These are phyloP conservation scores for Ladona fulva DNA, from an alignment of 1,140 invertebrate genomes.

Conservation along the genomic window DNA sequence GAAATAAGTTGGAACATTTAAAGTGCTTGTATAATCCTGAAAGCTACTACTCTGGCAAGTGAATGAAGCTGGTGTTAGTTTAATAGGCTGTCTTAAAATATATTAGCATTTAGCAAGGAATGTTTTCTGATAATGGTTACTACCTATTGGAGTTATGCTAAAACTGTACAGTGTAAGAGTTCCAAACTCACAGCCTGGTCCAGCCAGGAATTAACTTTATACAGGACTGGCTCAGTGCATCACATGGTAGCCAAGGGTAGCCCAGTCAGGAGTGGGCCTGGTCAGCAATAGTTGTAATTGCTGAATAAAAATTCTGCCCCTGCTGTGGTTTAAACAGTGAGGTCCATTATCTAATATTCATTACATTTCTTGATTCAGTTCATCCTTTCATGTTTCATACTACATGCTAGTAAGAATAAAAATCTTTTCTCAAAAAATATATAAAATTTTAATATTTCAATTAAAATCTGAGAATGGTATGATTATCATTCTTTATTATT, in stretches of 20 bases:
- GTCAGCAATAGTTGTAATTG: conserved; percentile 9
- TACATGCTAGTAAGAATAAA: too few relatives aligned
- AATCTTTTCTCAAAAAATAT: too few relatives aligned
- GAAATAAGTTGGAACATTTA: too few relatives aligned
- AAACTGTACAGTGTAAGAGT: background rate
- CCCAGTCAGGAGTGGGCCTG: background rate
- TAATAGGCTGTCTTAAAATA: too few relatives aligned
- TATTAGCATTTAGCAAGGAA: too few relatives aligned
- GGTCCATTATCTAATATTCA: background rate
- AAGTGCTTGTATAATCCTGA: background rate
- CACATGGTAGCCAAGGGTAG: background rate
- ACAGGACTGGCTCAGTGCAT: background rate
- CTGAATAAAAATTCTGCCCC: background rate
- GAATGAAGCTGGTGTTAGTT: too few relatives aligned
- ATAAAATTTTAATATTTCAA: too few relatives aligned
- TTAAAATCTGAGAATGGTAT: too few relatives aligned
- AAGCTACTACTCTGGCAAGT: background rate
- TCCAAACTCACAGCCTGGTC: background rate
- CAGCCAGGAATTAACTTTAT: background rate
- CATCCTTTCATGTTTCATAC: too few relatives aligned
- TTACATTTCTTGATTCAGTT: background rate
- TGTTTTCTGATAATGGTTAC: background rate
- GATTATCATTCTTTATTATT: too few relatives aligned
- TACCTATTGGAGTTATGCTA: background rate
- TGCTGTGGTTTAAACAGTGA: background rate